Evolutionary conservation across 2,888 invertebrate species (phyloP), one percentile per base, ranked within the genome.

Genomic region (Erannis defoliaria): DNA sequence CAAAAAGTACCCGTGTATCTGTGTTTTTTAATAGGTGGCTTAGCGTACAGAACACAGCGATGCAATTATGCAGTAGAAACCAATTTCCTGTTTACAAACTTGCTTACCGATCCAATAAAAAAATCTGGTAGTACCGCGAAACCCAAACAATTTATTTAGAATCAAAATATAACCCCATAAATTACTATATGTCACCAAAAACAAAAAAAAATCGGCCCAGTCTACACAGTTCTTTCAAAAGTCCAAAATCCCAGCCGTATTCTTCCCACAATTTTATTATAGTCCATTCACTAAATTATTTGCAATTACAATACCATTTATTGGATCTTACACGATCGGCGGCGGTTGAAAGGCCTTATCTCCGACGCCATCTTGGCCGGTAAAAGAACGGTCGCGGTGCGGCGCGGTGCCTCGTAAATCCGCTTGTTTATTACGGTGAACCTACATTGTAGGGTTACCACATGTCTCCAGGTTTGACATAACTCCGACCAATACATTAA

Each of bases 261-360:
- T 40, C 37, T 58, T 53, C 38, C 31, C 64, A 63, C 53, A 21
- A 60, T 50, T 67, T 70, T 67, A 70, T 64, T 55, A 60, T 38
- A 51, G 37, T 45, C 51, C 35, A 49, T 53, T 49, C 60, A 57
- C 62, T 55, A 63, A 63, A 70, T 68, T 65, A 66, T 57, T 65
- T 65, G 63, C 65, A 64, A 68, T 70, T 68, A 67, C 66, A 67
- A 68, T 70, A 67, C 60, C 65, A 62, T 68, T 68, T 68, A 70
- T 67, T 68, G 68, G 42, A 63, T 65, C 63, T 50, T 14, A 58
- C 59, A 57, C 64, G 64, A 63, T 64, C 67, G 64, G 68, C 70
- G 70, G 67, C 60, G 62, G 64, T 68, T 68, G 68, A 67, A 69
- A 63, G 65, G 64, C 1, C 56, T 71, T 72, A 72, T 72, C 71